These are phyloP conservation scores for Poeciliopsis turrubarensis DNA, from an alignment of 2,113 vertebrate species.

Conservation along the genomic window DNA sequence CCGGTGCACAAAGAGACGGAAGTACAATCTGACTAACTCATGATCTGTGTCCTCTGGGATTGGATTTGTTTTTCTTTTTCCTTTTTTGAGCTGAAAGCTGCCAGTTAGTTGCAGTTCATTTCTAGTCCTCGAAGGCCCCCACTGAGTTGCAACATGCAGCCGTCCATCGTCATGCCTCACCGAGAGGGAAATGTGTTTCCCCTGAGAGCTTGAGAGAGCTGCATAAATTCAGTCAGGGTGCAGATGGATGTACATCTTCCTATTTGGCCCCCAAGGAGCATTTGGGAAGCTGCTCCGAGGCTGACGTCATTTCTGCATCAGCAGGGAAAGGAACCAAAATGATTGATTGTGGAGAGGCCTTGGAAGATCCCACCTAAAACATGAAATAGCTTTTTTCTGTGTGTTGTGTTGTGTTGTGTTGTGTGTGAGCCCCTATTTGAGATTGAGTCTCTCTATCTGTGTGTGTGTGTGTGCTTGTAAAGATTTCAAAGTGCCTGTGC, in stretches of 20 bases:
- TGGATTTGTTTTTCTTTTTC: background rate
- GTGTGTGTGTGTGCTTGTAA: background rate
- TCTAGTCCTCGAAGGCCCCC: slow-evolving; percentile 27
- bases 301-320: slow-evolving; percentile 13
- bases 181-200: slow-evolving; percentile 29
- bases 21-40: slow-evolving; percentile 47
- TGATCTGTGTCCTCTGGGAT: slow-evolving; percentile 36
- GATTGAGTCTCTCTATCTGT: background rate
- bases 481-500: slow-evolving; percentile 11
- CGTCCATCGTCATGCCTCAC: slow-evolving; percentile 11
- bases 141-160: slow-evolving; percentile 36
- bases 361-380: background rate
- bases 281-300: slow-evolving; percentile 17
- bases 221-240: slow-evolving; percentile 15
- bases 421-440: slow-evolving; percentile 2
- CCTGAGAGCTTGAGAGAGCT: background rate
- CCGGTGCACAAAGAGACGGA: slow-evolving; percentile 28
- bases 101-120: slow-evolving; percentile 19
- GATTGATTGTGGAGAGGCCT: background rate
- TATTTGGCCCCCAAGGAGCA: slow-evolving; percentile 20
- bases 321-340: background rate
- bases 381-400: background rate
- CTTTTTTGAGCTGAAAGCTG: slow-evolving; percentile 8
- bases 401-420: background rate
- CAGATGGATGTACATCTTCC: slow-evolving; percentile 24